A percentile compares a stretch with the other conserved stretches of the same genome.
Conservation (phyloP, 2,888 invertebrate species). For the Dusona sp. region DNA sequence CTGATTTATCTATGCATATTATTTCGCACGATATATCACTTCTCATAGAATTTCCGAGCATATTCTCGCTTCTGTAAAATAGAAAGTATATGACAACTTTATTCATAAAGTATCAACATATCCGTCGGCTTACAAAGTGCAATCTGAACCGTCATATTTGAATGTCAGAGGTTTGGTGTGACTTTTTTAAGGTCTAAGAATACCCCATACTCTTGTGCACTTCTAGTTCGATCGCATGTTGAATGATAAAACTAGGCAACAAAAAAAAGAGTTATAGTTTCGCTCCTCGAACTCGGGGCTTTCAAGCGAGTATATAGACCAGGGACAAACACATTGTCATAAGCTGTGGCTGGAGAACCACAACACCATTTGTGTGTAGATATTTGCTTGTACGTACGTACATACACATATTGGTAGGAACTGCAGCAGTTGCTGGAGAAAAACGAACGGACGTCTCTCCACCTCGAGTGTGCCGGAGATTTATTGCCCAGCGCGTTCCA, state of each 20-base stretch:
- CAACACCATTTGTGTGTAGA: constrained; percentile 28
- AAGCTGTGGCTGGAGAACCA: constrained; percentile 49
- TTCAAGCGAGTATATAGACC: constrained; percentile 38
- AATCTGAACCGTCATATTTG: constrained; percentile 44
- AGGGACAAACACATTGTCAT: constrained; percentile 67
- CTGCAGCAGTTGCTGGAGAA: constrained; percentile 54
- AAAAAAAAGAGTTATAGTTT: constrained; percentile 23
- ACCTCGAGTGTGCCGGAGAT: constrained; percentile 82
- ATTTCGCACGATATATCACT: constrained; percentile 39
- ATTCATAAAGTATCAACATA: constrained; percentile 38
- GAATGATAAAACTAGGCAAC: constrained; percentile 13
- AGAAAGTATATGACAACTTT: constrained; percentile 60
- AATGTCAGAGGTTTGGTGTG: constrained; percentile 39
- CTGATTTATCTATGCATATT: constrained; percentile 44
- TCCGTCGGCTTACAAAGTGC: not conserved
- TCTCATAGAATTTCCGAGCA: not conserved
- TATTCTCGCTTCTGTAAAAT: constrained; percentile 28
- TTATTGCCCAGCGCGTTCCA: constrained; percentile 75
- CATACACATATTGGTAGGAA: constrained; percentile 28
- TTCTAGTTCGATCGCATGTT: constrained; percentile 38
- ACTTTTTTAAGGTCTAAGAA: constrained; percentile 19
- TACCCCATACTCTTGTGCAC: not conserved
- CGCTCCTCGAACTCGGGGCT: constrained; percentile 33
- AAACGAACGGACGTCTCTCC: constrained; percentile 75
- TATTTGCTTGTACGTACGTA: not conserved